Conservation (phyloP, 1,140 invertebrate species). For the Drosophila ambigua region DNA sequence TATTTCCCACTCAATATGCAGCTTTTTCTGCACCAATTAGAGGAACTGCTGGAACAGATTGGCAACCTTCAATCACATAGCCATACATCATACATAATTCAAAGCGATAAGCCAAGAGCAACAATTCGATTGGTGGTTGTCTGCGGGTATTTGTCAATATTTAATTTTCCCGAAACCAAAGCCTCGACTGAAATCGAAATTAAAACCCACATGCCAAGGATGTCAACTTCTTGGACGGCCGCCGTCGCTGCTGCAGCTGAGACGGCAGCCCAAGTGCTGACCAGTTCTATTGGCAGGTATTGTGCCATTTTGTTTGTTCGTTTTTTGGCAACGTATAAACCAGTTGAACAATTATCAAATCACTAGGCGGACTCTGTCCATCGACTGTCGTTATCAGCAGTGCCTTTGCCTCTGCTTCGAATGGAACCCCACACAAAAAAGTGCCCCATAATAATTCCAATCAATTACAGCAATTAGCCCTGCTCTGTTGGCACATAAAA, state of each 20-base stretch:
- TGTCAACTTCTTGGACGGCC: slow-evolving; percentile 71
- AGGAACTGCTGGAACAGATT: not conserved
- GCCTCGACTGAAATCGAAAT: slow-evolving; percentile 17
- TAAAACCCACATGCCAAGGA: slow-evolving; percentile 68
- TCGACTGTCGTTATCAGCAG: too few relatives aligned
- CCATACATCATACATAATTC: slow-evolving; percentile 62
- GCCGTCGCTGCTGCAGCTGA: not conserved
- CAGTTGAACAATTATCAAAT: slow-evolving; percentile 14
- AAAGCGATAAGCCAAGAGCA: slow-evolving; percentile 37
- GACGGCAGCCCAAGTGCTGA: not conserved
- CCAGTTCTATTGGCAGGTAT: not conserved
- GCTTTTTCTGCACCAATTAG: slow-evolving; percentile 10
- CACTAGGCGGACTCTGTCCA: too few relatives aligned
- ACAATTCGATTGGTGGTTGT: slow-evolving; percentile 11
- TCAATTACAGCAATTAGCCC: slow-evolving; percentile 34
- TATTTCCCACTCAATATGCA: too few relatives aligned
- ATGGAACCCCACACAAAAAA: not conserved
- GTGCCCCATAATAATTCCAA: slow-evolving; percentile 8
- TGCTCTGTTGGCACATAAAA: slow-evolving; percentile 19
- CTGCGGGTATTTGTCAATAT: slow-evolving; percentile 55
- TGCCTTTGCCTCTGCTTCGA: too few relatives aligned
- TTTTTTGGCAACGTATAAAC: slow-evolving; percentile 15
- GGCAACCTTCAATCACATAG: slow-evolving; percentile 47
- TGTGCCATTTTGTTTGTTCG: slow-evolving; percentile 6
- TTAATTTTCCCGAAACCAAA: slow-evolving; percentile 47